These are phyloP conservation scores for Lissocephala sabroskyi DNA, from an alignment of 2,888 invertebrate genomes.

Conservation along the genomic window DNA sequence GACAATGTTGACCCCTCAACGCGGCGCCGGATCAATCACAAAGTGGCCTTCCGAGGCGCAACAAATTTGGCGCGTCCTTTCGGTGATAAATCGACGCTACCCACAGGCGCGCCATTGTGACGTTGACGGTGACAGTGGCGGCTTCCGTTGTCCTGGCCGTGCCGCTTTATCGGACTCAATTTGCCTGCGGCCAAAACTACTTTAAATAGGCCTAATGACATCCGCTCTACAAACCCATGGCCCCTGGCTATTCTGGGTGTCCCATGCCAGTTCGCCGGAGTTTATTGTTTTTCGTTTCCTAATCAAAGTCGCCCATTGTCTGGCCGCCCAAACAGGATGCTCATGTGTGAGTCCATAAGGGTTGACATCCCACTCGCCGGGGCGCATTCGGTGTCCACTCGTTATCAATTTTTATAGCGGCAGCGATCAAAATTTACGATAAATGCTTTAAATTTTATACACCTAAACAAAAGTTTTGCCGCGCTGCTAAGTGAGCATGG, in stretches of 20 bases:
- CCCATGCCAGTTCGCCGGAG: conserved; percentile 36
- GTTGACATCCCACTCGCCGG: conserved; percentile 30
- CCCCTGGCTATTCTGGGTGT: conserved; percentile 15
- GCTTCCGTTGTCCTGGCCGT: conserved; percentile 9
- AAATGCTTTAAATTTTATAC: conserved; percentile 63
- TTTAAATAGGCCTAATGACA: conserved; percentile 61
- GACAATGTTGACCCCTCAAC: conserved; percentile 35
- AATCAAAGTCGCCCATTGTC: conserved; percentile 56
- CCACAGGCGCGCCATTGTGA: conserved; percentile 17
- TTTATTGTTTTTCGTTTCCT: conserved; percentile 67
- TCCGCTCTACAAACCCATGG: conserved; percentile 37
- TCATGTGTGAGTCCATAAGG: conserved; percentile 37
- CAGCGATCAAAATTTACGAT: conserved; percentile 63
- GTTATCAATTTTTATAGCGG: conserved; percentile 47
- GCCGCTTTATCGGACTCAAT: conserved; percentile 20
- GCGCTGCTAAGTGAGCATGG: conserved; percentile 63
- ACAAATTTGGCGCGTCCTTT: conserved; percentile 34
- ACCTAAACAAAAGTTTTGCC: conserved; percentile 35
- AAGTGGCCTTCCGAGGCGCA: conserved; percentile 29
- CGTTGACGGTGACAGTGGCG: conserved; percentile 36
- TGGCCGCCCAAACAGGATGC: conserved; percentile 30
- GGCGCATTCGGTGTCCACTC: conserved; percentile 10
- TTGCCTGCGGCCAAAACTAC: conserved; percentile 44
- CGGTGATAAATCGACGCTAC: conserved; percentile 34
- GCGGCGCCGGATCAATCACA: neutral